These are phyloP conservation scores for Sycophaga agraensis DNA, from an alignment of 1,140 invertebrate species.

Conservation along the genomic window DNA sequence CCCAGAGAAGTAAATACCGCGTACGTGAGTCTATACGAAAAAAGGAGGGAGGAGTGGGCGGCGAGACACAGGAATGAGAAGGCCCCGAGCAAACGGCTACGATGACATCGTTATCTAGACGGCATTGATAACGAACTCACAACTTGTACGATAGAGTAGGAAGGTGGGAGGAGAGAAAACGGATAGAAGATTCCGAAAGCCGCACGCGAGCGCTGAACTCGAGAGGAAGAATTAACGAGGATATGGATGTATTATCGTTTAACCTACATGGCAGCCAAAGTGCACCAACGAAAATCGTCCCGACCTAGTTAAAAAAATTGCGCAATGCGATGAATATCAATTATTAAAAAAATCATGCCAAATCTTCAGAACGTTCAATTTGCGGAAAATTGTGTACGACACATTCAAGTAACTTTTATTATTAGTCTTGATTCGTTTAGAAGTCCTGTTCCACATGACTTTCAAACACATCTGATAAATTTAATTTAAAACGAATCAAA, in stretches of 20 bases:
- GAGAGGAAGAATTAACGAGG: neutral
- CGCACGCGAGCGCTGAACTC: too few species aligned
- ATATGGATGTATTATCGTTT: neutral
- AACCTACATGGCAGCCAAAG: neutral
- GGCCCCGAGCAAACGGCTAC: neutral
- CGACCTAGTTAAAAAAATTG: neutral
- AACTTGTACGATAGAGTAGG: neutral
- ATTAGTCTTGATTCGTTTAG: too few species aligned
- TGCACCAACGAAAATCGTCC: neutral
- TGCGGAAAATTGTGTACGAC: too few species aligned
- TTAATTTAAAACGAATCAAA: too few species aligned
- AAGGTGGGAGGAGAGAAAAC: too few species aligned
- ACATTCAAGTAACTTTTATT: too few species aligned
- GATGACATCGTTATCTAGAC: conserved; percentile 11
- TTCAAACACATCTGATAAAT: too few species aligned
- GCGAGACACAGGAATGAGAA: neutral
- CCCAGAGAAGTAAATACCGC: too few species aligned
- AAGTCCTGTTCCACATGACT: too few species aligned
- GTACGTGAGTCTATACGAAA: neutral
- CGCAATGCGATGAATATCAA: neutral
- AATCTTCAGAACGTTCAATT: too few species aligned
- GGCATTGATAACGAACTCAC: conserved; percentile 1
- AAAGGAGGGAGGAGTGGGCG: too few species aligned
- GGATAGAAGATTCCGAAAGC: neutral
- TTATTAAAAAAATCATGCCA: conserved; percentile 10